phyloP scores from a whole-genome alignment of 2,888 invertebrate genomes.

The Abrostola triplasia region DNA sequence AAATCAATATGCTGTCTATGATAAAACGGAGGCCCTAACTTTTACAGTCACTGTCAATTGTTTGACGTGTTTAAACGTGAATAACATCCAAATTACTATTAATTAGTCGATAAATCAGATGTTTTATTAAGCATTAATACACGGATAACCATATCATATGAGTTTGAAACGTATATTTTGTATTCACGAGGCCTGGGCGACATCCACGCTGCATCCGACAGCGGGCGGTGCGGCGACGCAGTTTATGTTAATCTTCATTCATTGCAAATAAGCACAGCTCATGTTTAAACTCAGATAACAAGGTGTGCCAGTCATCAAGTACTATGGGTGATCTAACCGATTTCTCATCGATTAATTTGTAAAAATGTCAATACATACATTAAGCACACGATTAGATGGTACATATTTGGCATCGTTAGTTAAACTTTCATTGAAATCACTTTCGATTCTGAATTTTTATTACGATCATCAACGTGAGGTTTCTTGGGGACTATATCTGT shows the following conservation, averaged over 20 bases:
- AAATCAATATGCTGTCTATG: slow-evolving; percentile 32
- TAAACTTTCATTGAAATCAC: no score
- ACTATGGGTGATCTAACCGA: slow-evolving; percentile 46
- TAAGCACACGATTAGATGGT: neutral
- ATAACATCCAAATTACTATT: slow-evolving; percentile 20
- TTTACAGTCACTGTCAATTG: slow-evolving; percentile 24
- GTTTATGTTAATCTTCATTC: slow-evolving; percentile 83
- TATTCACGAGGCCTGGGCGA: slow-evolving; percentile 63
- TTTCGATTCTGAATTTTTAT: no score
- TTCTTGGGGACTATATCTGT: no score
- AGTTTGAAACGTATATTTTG: slow-evolving; percentile 67
- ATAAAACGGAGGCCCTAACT: slow-evolving; percentile 22
- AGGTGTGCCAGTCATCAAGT: slow-evolving; percentile 62
- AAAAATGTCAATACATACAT: neutral
- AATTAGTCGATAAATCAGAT: slow-evolving; percentile 23
- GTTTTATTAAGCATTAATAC: slow-evolving; percentile 36
- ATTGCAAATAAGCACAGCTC: slow-evolving; percentile 83
- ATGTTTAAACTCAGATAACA: slow-evolving; percentile 68
- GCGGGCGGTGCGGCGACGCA: slow-evolving; percentile 55
- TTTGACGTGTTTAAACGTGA: slow-evolving; percentile 18
- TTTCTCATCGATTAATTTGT: slow-evolving; percentile 32
- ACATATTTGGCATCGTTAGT: no score
- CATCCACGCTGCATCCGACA: slow-evolving; percentile 64
- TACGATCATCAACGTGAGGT: no score
- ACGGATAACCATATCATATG: slow-evolving; percentile 48